Base-by-base conservation (phyloP, 2,888 invertebrate genomes). In the Iphiclides podalirius region DNA sequence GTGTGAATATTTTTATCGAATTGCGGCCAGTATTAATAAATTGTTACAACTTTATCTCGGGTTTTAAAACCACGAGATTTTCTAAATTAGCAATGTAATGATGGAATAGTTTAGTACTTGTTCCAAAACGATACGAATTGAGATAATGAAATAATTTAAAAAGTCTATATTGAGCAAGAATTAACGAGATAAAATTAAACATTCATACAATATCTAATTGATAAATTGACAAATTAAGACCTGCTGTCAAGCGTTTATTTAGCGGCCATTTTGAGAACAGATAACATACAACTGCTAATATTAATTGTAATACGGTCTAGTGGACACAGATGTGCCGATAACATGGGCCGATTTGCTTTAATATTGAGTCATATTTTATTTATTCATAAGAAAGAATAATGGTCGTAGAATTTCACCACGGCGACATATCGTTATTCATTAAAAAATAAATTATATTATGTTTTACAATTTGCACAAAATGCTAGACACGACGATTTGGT, bases 191-290 rank as follows among this genome's bases (percentile, higher is more conserved):
- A 47, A 38, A 42, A 42, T 17, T 34, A 43, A 39, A 37, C 16
- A 37, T 43, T 41, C 26, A 20, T 17, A 36, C 31, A 31, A 31
- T 34, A 67, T 63, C 11, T 67, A 67, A 71, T 67, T 64, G 66
- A 65, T 65, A 68, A 48, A 63, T 63, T 62, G 72, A 74, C 71
- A 64, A 64, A 70, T 71, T 68, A 62, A 61, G 70, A 70, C 68
- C 63, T 64, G 69, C 63, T 64, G 69, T 68, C 65, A 64, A 45
- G 47, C 46, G 26, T 38, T 39, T 9, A 14, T 23, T 11, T 37
- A 20, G 44, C 53, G 55, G 66, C 63, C 64, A 63, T 66, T 43
- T 66, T 61, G 74, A 73, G 74, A 72, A 65, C 64, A 69, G 53
- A 53, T 55, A 53, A 53, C 35, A 66, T 63, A 56, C 60, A 56